Conservation (phyloP, 2,888 invertebrate species). For the Drosophila borealis region DNA sequence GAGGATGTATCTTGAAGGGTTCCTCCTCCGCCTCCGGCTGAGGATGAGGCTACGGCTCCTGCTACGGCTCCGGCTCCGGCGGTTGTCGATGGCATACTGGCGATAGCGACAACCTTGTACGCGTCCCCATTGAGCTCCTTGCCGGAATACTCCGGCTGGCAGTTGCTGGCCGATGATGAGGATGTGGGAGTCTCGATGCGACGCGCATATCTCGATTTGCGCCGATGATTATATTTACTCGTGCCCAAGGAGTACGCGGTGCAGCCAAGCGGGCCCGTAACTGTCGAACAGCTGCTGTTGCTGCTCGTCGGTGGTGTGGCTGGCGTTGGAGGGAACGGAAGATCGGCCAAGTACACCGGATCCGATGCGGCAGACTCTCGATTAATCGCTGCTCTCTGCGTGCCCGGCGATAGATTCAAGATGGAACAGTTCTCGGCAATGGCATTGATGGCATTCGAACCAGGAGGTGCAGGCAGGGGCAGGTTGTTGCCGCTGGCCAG, state of each 20-base stretch:
- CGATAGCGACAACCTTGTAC: constrained; percentile 33
- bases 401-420: constrained; percentile 26
- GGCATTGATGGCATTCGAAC: background rate
- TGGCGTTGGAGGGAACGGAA: constrained; percentile 52
- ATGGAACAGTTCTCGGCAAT: constrained; percentile 17
- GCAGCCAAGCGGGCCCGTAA: constrained; percentile 20
- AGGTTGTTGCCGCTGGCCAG: too few relatives aligned
- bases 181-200: constrained; percentile 55
- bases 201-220: constrained; percentile 65
- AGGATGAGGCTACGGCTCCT: background rate
- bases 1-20: constrained; percentile 22
- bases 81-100: constrained; percentile 18
- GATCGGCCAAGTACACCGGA: constrained; percentile 20
- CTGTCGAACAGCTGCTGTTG: constrained; percentile 58
- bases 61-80: background rate
- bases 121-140: constrained; percentile 19
- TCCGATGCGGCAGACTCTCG: constrained; percentile 5
- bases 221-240: constrained; percentile 54
- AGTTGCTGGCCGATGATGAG: background rate
- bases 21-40: background rate
- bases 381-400: background rate
- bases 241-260: constrained; percentile 21
- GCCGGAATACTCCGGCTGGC: constrained; percentile 8
- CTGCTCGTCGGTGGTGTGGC: constrained; percentile 57
- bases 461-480: background rate